A percentile compares a stretch with the other conserved stretches of the same genome.
Conservation (phyloP, 2,888 invertebrate species). For the Cantharis rufa region DNA sequence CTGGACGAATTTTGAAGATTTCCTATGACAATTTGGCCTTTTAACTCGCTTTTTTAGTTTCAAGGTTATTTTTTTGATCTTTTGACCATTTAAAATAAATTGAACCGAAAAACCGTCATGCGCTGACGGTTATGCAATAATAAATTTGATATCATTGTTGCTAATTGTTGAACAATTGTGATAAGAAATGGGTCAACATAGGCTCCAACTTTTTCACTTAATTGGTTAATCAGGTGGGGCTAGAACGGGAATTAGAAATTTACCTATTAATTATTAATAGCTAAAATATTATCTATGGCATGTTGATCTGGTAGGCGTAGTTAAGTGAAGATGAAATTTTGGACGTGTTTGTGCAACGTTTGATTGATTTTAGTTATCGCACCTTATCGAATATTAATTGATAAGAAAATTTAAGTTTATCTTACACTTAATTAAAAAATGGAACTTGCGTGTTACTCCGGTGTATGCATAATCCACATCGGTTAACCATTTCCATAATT, state of each 20-base stretch:
- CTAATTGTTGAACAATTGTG: background rate
- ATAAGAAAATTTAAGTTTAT: background rate
- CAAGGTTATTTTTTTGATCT: background rate
- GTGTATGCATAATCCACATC: background rate
- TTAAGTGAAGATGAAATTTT: background rate
- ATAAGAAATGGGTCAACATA: background rate
- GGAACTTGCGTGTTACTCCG: background rate
- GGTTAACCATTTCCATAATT: background rate
- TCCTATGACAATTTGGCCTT: background rate
- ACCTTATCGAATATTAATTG: background rate
- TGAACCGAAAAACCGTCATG: background rate
- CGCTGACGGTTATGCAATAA: background rate
- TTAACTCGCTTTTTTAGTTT: background rate
- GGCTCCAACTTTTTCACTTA: background rate
- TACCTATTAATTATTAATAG: background rate
- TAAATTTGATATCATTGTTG: background rate
- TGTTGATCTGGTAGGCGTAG: background rate
- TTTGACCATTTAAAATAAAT: background rate
- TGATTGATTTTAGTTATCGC: background rate
- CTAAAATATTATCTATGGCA: background rate
- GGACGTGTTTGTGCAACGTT: background rate
- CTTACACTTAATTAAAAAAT: background rate
- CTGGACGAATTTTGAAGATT: background rate
- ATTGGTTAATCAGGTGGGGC: background rate
- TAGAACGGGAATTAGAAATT: background rate